Conservation (phyloP, 2,888 invertebrate genomes). For the Catocala fraxini region DNA sequence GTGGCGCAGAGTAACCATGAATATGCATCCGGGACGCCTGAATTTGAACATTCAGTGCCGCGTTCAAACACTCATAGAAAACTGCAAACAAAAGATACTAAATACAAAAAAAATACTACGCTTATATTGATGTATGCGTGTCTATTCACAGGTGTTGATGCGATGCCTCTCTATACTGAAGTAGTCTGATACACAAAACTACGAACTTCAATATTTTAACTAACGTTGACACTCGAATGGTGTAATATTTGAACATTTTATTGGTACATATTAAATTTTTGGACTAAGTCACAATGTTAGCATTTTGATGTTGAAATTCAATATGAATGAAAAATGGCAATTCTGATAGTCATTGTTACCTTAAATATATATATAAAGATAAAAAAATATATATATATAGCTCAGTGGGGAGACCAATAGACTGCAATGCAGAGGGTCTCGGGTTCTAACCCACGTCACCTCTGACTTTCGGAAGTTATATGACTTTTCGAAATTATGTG, state of each 20-base stretch:
- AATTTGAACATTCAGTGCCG: slow-evolving; percentile 78
- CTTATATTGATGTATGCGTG: slow-evolving; percentile 6
- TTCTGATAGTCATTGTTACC: too few species aligned
- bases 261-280: not conserved
- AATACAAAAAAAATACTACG: too few species aligned
- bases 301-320: too few species aligned
- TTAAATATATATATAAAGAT: too few species aligned
- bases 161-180: slow-evolving; percentile 28
- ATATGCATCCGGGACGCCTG: slow-evolving; percentile 83
- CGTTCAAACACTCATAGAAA: slow-evolving; percentile 60
- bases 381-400: too few species aligned
- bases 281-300: too few species aligned
- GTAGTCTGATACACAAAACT: slow-evolving; percentile 31
- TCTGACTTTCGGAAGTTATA: too few species aligned
- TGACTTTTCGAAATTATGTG: too few species aligned
- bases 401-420: too few species aligned
- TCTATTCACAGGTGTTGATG: slow-evolving; percentile 19
- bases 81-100: slow-evolving; percentile 30
- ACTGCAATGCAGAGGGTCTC: too few species aligned
- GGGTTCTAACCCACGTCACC: too few species aligned
- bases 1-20: slow-evolving; percentile 83
- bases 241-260: slow-evolving; percentile 20
- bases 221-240: slow-evolving; percentile 27
- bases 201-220: slow-evolving; percentile 29
- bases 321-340: too few species aligned